Evolutionary conservation across 2,797 vertebrate genomes (phyloP).

Genomic region (Buphagus erythrorhynchus): DNA sequence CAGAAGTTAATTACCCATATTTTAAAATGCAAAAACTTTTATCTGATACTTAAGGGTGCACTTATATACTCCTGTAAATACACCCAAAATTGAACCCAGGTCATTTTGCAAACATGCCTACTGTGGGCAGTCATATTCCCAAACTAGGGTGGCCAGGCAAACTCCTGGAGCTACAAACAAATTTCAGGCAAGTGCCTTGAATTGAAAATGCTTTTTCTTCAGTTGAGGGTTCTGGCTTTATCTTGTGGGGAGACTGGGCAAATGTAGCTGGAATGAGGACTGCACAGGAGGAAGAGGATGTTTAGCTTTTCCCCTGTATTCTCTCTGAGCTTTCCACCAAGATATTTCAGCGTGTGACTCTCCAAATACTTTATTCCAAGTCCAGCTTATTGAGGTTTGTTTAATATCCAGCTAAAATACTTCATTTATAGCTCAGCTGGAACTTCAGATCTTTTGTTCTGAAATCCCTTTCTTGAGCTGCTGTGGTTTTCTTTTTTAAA

Average conservation of each 20-base stretch:
- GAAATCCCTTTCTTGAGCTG: neutral
- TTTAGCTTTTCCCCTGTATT: neutral
- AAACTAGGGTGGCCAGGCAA: neutral
- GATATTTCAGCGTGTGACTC: neutral
- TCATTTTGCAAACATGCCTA: neutral
- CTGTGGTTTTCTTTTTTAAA: neutral
- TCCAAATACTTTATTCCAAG: slow-evolving; percentile 2
- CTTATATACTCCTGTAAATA: neutral
- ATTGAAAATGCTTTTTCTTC: neutral
- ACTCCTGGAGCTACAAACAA: neutral
- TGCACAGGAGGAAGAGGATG: slow-evolving; percentile 25
- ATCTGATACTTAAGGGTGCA: neutral
- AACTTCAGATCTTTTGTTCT: slow-evolving; percentile 43
- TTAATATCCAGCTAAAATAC: neutral
- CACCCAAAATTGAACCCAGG: neutral
- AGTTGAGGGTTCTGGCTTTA: neutral
- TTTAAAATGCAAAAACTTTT: neutral
- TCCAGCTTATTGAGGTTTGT: slow-evolving; percentile 12
- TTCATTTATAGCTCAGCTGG: neutral
- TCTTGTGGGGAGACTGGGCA: neutral
- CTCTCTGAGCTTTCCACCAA: neutral
- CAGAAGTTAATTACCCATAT: neutral
- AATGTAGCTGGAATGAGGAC: neutral
- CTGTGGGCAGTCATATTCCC: neutral
- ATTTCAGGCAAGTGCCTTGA: neutral